Percentiles rank a stretch among this genome's conserved stretches.
phyloP scores from a whole-genome alignment of 2,888 invertebrate species.

The Cephus nigrinus region DNA sequence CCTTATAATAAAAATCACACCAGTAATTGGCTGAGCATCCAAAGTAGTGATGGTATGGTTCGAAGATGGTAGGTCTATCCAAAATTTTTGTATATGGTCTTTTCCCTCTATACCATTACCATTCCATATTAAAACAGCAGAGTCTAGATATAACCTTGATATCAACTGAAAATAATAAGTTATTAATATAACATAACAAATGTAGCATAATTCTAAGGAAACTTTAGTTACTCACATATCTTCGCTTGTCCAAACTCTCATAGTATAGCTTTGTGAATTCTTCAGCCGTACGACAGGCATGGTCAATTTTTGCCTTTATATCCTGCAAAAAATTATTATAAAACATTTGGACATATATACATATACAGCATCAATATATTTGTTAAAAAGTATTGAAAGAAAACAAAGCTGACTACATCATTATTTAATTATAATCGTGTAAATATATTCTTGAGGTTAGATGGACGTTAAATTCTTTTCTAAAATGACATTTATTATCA shows the following conservation, averaged over 20 bases:
- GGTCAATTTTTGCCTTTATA: constrained; percentile 76
- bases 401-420: background rate
- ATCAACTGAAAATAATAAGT: constrained; percentile 71
- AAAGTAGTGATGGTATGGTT: constrained; percentile 82
- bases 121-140: constrained; percentile 91
- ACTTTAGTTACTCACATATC: constrained; percentile 73
- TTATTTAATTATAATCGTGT: background rate
- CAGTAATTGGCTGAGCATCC: constrained; percentile 87
- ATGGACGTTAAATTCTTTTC: background rate
- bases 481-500: background rate
- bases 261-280: constrained; percentile 92
- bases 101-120: constrained; percentile 86
- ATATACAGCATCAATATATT: background rate
- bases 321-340: constrained; percentile 65
- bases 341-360: background rate
- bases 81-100: constrained; percentile 86
- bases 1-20: constrained; percentile 57
- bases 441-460: background rate
- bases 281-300: constrained; percentile 87
- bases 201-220: background rate
- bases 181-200: constrained; percentile 17
- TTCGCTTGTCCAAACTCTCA: constrained; percentile 86
- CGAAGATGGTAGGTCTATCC: constrained; percentile 84
- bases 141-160: constrained; percentile 84
- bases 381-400: background rate